Evolutionary conservation across 2,888 invertebrate species (phyloP).

Genomic region (Cerceris ruficornis): DNA sequence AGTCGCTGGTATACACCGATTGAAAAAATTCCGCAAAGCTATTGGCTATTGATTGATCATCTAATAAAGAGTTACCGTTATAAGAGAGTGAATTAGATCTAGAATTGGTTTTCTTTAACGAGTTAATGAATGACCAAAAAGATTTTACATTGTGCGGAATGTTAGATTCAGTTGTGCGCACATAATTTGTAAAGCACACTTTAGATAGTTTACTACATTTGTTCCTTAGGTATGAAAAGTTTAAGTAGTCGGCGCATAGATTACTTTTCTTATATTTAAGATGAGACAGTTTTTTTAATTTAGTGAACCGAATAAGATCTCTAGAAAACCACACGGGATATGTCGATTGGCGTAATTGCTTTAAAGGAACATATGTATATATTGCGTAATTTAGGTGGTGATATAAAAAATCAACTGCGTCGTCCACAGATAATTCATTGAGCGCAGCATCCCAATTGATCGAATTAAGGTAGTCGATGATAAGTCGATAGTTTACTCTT

Average conservation of each 20-base stretch:
- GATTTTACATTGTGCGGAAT: too few species aligned
- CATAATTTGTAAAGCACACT: too few species aligned
- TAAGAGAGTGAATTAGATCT: not conserved
- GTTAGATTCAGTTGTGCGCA: too few species aligned
- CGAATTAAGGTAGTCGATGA: not conserved
- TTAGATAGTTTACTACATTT: too few species aligned
- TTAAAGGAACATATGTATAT: not conserved
- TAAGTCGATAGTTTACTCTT: not conserved
- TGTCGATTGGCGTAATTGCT: not conserved
- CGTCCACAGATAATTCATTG: not conserved
- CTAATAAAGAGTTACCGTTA: not conserved
- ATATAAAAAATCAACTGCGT: not conserved
- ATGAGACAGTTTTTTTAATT: not conserved
- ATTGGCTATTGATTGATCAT: not conserved
- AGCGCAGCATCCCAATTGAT: slow-evolving; percentile 1
- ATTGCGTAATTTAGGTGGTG: not conserved
- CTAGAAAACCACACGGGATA: not conserved
- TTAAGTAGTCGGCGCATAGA: not conserved
- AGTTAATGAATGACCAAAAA: not conserved
- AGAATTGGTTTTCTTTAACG: not conserved
- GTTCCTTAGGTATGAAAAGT: too few species aligned
- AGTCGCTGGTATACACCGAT: too few species aligned
- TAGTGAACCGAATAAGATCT: not conserved
- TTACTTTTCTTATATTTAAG: not conserved
- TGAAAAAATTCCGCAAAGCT: not conserved